Evolutionary conservation across 2,888 invertebrate species (phyloP).

Genomic region (Brachylomia viminalis): DNA sequence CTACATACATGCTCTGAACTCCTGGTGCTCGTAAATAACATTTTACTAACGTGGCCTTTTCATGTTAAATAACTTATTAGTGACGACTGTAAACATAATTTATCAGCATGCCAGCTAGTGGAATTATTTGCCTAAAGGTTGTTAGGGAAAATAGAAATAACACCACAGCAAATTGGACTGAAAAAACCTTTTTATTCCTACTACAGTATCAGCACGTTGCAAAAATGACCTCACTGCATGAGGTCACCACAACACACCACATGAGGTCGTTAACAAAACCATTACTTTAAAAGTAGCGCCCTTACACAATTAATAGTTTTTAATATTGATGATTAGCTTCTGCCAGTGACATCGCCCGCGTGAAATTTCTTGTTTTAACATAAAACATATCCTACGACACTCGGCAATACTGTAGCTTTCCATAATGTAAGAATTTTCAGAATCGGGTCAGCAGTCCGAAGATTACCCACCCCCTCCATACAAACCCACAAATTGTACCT

Average conservation of each 20-base stretch:
- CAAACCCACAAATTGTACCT: neutral
- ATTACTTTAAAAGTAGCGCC: constrained; percentile 6
- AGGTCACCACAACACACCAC: constrained; percentile 38
- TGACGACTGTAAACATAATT: constrained; percentile 24
- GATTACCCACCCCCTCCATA: neutral
- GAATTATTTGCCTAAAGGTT: constrained; percentile 6
- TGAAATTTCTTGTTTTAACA: neutral
- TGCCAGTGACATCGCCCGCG: neutral
- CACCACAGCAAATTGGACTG: neutral
- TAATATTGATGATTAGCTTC: neutral
- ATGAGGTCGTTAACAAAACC: constrained; percentile 30
- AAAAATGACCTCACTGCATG: constrained; percentile 51
- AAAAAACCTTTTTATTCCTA: neutral
- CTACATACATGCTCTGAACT: neutral
- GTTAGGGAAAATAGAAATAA: constrained; percentile 8
- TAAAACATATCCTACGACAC: neutral
- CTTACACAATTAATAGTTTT: neutral
- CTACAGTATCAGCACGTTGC: constrained; percentile 19
- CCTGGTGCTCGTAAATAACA: constrained; percentile 42
- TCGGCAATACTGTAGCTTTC: neutral
- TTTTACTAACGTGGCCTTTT: constrained; percentile 33
- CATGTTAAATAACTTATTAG: constrained; percentile 39
- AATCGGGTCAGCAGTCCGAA: neutral
- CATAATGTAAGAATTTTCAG: neutral
- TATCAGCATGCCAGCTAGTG: neutral